Conservation (phyloP, 2,113 vertebrate genomes). For the Myiozetetes cayanensis region DNA sequence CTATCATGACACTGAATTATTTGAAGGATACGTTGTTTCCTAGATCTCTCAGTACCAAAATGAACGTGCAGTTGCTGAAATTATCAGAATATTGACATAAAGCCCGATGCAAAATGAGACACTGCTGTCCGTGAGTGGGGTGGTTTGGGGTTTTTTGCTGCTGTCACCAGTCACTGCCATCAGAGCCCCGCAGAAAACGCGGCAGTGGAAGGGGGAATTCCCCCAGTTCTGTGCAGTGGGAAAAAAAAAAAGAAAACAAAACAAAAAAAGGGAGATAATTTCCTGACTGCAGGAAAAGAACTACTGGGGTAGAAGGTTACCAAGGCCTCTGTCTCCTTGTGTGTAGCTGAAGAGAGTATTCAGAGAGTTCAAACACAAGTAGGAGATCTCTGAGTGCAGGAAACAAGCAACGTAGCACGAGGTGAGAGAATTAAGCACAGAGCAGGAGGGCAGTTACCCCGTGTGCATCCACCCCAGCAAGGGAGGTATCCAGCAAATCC, state of each 20-base stretch:
- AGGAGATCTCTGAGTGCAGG: not conserved
- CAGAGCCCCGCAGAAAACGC: not conserved
- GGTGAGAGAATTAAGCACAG: not conserved
- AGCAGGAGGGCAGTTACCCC: not conserved
- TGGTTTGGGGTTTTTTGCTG: not conserved
- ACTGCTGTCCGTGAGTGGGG: not conserved
- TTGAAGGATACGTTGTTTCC: not conserved
- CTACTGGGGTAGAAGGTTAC: constrained; percentile 4
- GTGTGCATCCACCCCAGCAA: not conserved
- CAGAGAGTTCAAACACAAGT: constrained; percentile 35
- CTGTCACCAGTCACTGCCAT: not conserved
- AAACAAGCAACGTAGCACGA: rapidly evolving
- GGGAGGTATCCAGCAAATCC: not conserved
- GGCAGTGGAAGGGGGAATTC: not conserved
- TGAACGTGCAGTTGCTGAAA: not conserved
- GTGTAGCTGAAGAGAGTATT: constrained; percentile 22
- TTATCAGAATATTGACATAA: not conserved
- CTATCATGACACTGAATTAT: rapidly evolving
- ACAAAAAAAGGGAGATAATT: not conserved
- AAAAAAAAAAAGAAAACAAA: not conserved
- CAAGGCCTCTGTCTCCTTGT: not conserved
- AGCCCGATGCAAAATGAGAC: not conserved
- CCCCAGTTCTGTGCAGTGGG: not conserved
- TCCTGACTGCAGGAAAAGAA: constrained; percentile 1
- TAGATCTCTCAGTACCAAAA: not conserved